Evolutionary conservation across 2,888 invertebrate species (phyloP), one percentile per base, ranked within the genome.

Genomic region (Tineola bisselliella): DNA sequence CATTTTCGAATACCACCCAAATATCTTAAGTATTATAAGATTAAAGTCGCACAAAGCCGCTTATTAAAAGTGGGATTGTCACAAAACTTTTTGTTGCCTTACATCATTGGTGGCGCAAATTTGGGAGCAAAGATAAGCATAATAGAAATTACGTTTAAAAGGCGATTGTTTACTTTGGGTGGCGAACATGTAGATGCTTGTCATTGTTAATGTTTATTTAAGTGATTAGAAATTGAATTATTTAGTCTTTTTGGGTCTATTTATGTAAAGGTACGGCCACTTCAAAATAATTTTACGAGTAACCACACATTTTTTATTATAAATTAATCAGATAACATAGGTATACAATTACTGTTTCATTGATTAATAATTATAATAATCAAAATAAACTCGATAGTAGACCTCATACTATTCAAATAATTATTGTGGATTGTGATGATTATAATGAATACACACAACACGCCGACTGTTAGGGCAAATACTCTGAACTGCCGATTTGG

Each of bases 91-190:
- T 56, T 56, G 56, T 25, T 13, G 8, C 4, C 56, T 56, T 56
- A 56, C 56, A 56, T 56, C 56, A 44, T 59, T 59, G 43, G 19
- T 59, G 59, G 59, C 38, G 59, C 59, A 59, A 59, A 59, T 33
- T 44, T 59, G 59, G 44, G 43, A 10, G 59, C 48, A 48, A 48
- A 48, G 25, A 25, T 25, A 48, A 18, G 48, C 10, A 15, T 15
- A 48, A 13, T 5, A 15, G 48, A 48, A 18, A 18, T 48, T 48
- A 5, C 8, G 48, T 15, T 48, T 4, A 10, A 18, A 48, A 48
- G 30, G 25, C 11, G 30, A 19, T 56, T 56, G 25, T 56, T 48
- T 56, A 56, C 25, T 56, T 56, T 56, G 30, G 56, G 56, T 56
- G 56, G 56, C n/a, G 8, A 38, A 15, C 48, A 48, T 48, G 48